Base-by-base conservation (phyloP, 2,113 vertebrate species). In the Tiliqua scincoides region DNA sequence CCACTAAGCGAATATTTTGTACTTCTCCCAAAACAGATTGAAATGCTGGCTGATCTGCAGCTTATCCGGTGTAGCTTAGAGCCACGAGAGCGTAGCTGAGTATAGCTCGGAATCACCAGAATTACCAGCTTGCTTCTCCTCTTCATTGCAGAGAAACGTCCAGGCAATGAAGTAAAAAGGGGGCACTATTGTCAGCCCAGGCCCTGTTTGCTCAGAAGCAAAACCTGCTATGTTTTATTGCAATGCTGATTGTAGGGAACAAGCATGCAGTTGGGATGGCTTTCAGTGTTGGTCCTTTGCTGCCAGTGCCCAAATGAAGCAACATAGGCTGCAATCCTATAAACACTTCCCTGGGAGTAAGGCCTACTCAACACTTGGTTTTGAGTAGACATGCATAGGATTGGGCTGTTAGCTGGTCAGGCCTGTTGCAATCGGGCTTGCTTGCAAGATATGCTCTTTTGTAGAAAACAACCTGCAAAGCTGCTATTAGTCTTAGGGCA, bases 11-110 rank as follows among this genome's bases (percentile, higher is more conserved):
- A 93, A 91, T 89, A 81, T 85, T 83, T 74, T 57, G 86, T 37
- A 78, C 88, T 88, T 91, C 88, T 92, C 85, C 77, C 74, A 87
- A 94, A 94, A 92, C 91, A 93, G 93, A 89, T 93, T 94, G 92
- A 88, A 80, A 57, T 10, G 1, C 23, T 57, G 82, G 79, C 87
- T 91, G 87, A 91, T 32, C 89, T 6, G 90, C 67, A 88, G 93
- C 89, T 91, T 85, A 88, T 54, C 25, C 65, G 84, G 82, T 77
- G 78, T 65, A n/a, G n/a, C n/a, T n/a, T n/a, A n/a, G n/a, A n/a
- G n/a, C n/a, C n/a, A n/a, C n/a, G n/a, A n/a, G n/a, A n/a, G n/a
- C n/a, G n/a, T 88, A 35, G 9, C 9, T 10, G 1, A 32, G 75
- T 63, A 35, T 62, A 18, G 1, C 52, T 1, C 23, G 82, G 88